Evolutionary conservation across 2,797 vertebrate species (phyloP).

Genomic region (Microhierax caerulescens): DNA sequence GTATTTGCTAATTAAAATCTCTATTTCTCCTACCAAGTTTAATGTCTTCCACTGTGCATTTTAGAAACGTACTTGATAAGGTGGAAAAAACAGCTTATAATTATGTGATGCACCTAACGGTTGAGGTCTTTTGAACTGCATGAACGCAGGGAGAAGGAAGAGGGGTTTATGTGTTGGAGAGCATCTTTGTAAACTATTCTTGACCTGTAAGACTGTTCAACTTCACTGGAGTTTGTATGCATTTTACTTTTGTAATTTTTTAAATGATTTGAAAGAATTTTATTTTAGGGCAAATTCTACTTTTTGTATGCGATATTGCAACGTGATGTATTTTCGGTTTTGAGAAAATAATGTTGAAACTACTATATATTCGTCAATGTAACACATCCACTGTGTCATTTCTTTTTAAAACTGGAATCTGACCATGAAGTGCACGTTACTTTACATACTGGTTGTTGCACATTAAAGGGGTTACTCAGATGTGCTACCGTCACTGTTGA

Average conservation of each 20-base stretch:
- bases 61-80: background rate
- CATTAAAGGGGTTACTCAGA: constrained; percentile 59
- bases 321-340: constrained; percentile 67
- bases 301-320: constrained; percentile 68
- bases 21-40: background rate
- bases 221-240: constrained; percentile 63
- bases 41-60: background rate
- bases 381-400: constrained; percentile 34
- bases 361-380: constrained; percentile 53
- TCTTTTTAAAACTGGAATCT: constrained; percentile 58
- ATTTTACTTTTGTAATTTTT: constrained; percentile 75
- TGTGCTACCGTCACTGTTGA: background rate
- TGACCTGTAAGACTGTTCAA: constrained; percentile 20
- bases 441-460: constrained; percentile 42
- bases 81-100: background rate
- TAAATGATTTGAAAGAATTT: constrained; percentile 67
- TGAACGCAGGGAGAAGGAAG: background rate
- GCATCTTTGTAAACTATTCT: constrained; percentile 46
- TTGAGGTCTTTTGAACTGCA: background rate
- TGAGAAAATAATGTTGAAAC: constrained; percentile 55
- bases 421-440: constrained; percentile 1
- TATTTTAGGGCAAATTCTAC: constrained; percentile 71
- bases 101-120: background rate
- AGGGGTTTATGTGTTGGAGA: background rate
- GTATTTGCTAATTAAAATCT: background rate